Base-by-base conservation (phyloP, 2,888 invertebrate species). In the Sinopyrophorus schimmeli region DNA sequence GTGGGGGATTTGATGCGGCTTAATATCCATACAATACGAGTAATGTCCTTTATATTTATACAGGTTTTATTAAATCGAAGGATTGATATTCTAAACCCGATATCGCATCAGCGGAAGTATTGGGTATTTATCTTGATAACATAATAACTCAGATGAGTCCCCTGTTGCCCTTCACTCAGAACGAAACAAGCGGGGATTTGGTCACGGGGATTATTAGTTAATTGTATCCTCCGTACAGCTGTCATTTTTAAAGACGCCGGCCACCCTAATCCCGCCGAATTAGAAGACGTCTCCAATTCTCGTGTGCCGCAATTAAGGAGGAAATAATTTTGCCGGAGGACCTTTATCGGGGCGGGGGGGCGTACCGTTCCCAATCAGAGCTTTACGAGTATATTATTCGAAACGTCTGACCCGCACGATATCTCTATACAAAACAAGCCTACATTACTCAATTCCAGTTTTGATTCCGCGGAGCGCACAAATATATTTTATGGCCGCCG, bases 141-240 rank as follows among this genome's bases (percentile, higher is more conserved):
- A 63, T 67, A 65, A 65, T 64, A 67, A 65, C 64, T 59, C 63
- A 62, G 65, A 68, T 68, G 59, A 65, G 60, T 67, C 69, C 68
- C 68, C 60, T 57, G 67, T 60, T 63, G 64, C 64, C 64, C 64
- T 63, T 69, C 65, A 57, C 61, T 69, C 67, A 68, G 63, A 63
- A 66, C 66, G 66, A 64, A 66, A 68, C 67, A 66, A 67, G 66
- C 63, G 59, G 67, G 65, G 67, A 65, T 67, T 66, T 63, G 62
- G 63, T 58, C 62, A 58, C 57, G 49, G 62, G 68, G 68, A 68
- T 68, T 68, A 68, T 65, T 67, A 66, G 67, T 63, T 68, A 68
- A 68, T 67, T 67, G 67, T 67, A 64, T 65, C n/a, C n/a, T n/a
- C 60, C 52, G 55, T 57, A 62, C 58, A 57, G 56, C 58, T 57